phyloP scores from a whole-genome alignment of 2,797 vertebrate species.

The Eospalax fontanierii region DNA sequence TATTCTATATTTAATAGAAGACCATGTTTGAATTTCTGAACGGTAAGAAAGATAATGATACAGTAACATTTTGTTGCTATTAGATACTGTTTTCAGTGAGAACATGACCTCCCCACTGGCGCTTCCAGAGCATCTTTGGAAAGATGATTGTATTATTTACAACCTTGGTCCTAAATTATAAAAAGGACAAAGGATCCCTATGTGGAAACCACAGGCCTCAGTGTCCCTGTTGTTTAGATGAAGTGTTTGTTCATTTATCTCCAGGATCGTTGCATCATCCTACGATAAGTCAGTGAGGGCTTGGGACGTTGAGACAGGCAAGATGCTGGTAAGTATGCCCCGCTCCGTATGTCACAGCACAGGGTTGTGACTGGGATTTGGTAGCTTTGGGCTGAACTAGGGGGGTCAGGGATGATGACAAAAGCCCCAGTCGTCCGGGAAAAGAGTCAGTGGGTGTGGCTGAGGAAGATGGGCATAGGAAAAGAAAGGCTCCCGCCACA shows the following conservation, averaged over 20 bases:
- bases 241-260: constrained; percentile 43
- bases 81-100: neutral
- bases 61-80: neutral
- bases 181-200: neutral
- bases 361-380: neutral
- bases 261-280: constrained; percentile 91
- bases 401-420: neutral
- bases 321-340: constrained; percentile 88
- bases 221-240: neutral
- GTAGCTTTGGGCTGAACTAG: neutral
- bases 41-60: neutral
- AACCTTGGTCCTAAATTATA: neutral
- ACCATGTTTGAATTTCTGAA: neutral
- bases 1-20: neutral
- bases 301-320: constrained; percentile 92
- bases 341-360: accelerated
- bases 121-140: neutral
- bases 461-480: neutral
- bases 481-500: neutral
- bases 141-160: neutral
- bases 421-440: neutral
- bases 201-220: neutral
- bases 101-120: neutral
- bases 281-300: constrained; percentile 90
- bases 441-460: neutral